Percentiles rank a stretch among this genome's conserved stretches.
These are phyloP conservation scores for Myripristis jacobus DNA, from an alignment of 2,797 vertebrate genomes.

Conservation along the genomic window DNA sequence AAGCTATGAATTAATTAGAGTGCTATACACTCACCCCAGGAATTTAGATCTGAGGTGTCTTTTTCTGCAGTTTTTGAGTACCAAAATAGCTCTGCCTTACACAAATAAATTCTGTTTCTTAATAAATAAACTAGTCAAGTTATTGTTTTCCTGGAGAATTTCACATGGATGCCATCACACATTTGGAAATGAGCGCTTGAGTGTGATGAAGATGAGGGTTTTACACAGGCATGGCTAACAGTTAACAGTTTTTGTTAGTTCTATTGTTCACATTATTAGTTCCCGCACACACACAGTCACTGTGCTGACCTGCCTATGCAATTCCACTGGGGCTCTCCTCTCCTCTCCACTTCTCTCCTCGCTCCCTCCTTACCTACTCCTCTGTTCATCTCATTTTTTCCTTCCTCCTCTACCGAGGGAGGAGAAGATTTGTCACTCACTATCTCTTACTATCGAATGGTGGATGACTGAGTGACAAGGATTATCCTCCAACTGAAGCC, in stretches of 20 bases:
- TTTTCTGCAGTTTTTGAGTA: slow-evolving; percentile 10
- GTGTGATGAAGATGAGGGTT: neutral
- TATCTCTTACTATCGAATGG: slow-evolving; percentile 49
- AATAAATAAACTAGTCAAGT: neutral
- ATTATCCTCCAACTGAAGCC: slow-evolving; percentile 42
- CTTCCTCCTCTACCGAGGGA: slow-evolving; percentile 61
- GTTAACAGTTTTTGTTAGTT: slow-evolving; percentile 13
- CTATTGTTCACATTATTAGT: slow-evolving; percentile 30
- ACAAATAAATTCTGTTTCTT: neutral
- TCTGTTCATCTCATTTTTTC: slow-evolving; percentile 69
- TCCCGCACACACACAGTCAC: slow-evolving; percentile 46
- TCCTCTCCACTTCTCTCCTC: slow-evolving; percentile 60
- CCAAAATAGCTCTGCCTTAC: neutral
- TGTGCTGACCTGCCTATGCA: slow-evolving; percentile 77
- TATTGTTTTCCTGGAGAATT: neutral
- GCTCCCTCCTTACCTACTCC: slow-evolving; percentile 69
- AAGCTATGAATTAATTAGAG: slow-evolving; percentile 41
- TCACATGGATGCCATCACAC: neutral
- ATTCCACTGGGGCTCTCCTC: slow-evolving; percentile 77
- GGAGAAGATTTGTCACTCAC: slow-evolving; percentile 60
- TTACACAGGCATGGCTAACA: slow-evolving; percentile 1
- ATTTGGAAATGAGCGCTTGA: neutral
- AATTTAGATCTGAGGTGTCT: neutral
- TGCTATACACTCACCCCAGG: neutral
- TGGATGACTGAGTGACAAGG: slow-evolving; percentile 50